These are phyloP conservation scores for Lepidochrysops patricia DNA, from an alignment of 2,888 invertebrate species.

Conservation along the genomic window DNA sequence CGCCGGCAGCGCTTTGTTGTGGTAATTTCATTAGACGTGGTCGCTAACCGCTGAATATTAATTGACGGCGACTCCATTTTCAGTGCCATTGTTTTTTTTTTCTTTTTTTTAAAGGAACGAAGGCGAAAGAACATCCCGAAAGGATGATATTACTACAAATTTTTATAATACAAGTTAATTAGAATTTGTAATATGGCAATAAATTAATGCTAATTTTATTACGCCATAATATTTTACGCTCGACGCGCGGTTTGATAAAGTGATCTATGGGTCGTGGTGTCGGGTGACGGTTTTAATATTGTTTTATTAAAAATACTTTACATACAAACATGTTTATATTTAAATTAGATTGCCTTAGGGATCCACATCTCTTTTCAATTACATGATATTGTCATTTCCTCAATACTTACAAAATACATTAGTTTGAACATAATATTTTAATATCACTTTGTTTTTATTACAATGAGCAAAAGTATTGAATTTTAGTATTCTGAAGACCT, in stretches of 20 bases:
- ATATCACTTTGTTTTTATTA: not conserved
- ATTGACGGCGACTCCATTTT: constrained; percentile 38
- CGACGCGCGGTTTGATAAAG: constrained; percentile 1
- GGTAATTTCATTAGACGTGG: constrained; percentile 65
- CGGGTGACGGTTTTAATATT: not conserved
- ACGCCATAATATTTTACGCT: not conserved
- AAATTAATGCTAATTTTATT: constrained; percentile 2
- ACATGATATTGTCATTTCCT: not conserved
- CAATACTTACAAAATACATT: not conserved
- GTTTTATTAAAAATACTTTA: not conserved
- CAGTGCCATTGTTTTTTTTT: constrained; percentile 38
- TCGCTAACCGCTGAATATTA: constrained; percentile 58
- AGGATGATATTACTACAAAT: not conserved
- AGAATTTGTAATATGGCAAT: not conserved
- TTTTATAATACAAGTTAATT: not conserved
- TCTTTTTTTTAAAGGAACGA: constrained; percentile 15
- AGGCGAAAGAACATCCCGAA: not conserved
- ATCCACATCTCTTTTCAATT: not conserved
- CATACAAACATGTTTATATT: no score
- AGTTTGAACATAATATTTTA: not conserved
- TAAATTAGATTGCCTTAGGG: no score
- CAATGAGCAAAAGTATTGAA: not conserved
- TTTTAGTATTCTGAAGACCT: not conserved
- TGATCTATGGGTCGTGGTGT: not conserved
- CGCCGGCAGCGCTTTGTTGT: constrained; percentile 57